These are phyloP conservation scores for Ctena decussata DNA, from an alignment of 2,888 invertebrate species.

Conservation along the genomic window DNA sequence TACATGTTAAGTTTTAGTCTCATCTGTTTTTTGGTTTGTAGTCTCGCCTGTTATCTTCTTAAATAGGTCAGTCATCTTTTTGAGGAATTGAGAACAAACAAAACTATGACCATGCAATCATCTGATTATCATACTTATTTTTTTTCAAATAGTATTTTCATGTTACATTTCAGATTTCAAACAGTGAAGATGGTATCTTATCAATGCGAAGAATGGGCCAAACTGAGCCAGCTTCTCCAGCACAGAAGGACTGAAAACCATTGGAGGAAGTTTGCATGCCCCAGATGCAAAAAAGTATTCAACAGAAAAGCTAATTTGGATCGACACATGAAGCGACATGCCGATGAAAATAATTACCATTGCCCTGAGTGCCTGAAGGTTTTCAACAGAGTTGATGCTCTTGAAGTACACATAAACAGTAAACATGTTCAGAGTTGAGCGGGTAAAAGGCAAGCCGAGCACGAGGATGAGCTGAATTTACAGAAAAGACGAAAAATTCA, in stretches of 20 bases:
- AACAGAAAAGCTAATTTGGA: constrained; percentile 29
- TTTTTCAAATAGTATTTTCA: too few species aligned
- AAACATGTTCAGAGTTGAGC: neutral
- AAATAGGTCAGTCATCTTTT: too few species aligned
- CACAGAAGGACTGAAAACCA: constrained; percentile 35
- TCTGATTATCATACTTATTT: too few species aligned
- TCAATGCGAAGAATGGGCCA: constrained; percentile 34
- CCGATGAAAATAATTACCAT: constrained; percentile 19
- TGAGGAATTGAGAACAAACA: too few species aligned
- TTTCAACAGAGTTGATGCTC: constrained; percentile 10
- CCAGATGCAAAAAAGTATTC: constrained; percentile 13
- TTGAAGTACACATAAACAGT: constrained; percentile 3
- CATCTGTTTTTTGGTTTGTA: too few species aligned
- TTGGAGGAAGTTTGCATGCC: constrained; percentile 21
- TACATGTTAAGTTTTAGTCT: too few species aligned
- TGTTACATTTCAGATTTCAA: neutral
- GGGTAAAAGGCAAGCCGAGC: neutral
- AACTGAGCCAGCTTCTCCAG: constrained; percentile 25
- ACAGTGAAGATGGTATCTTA: neutral
- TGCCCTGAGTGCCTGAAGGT: constrained; percentile 22
- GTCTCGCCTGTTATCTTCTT: too few species aligned
- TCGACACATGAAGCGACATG: constrained; percentile 21
- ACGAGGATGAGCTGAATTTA: neutral
- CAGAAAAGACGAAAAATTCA: neutral
- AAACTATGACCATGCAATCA: too few species aligned